A percentile compares a stretch with the other conserved stretches of the same genome.
Evolutionary conservation across 1,140 invertebrate species (phyloP).

Genomic region (Tetragnatha versicolor): DNA sequence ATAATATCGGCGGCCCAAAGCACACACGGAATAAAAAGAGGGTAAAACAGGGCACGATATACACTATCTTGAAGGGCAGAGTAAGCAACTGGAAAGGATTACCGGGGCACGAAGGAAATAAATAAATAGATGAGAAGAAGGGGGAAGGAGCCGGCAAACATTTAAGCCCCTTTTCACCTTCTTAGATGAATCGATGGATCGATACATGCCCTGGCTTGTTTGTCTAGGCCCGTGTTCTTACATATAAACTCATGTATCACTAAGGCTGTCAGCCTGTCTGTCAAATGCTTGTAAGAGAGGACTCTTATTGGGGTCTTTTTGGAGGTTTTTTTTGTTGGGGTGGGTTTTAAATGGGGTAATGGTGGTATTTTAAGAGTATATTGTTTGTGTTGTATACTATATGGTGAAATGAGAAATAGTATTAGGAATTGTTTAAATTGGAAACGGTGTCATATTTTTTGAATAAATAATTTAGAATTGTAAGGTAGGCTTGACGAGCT

Average conservation of each 20-base stretch:
- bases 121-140: too few species aligned
- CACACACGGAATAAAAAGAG: too few species aligned
- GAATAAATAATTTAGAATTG: too few species aligned
- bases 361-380: neutral
- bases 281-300: neutral
- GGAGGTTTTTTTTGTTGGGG: too few species aligned
- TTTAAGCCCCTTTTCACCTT: neutral
- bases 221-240: neutral
- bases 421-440: too few species aligned
- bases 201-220: neutral
- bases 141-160: slow-evolving; percentile 8
- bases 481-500: too few species aligned
- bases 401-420: too few species aligned
- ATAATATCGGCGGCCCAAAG: too few species aligned
- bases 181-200: slow-evolving; percentile 9
- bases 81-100: neutral
- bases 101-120: too few species aligned
- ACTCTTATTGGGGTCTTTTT: neutral
- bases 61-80: neutral
- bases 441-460: too few species aligned
- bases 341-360: too few species aligned
- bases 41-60: neutral
- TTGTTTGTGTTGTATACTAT: too few species aligned
- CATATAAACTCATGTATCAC: neutral
- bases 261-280: neutral